Conservation (phyloP, 2,888 invertebrate genomes). For the Drosophila parthenogenetica region DNA sequence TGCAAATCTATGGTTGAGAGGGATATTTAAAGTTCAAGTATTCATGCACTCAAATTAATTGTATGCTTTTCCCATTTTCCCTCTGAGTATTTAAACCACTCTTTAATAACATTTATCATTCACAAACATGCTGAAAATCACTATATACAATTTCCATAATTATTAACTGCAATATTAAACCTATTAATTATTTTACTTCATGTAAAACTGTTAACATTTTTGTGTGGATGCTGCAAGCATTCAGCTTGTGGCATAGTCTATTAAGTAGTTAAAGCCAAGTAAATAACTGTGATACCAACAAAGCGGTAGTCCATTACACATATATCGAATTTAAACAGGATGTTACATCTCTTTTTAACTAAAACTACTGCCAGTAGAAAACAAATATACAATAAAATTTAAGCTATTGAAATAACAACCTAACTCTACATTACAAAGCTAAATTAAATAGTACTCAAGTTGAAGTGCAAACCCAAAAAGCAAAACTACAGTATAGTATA, state of each 20-base stretch:
- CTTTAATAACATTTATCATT: conserved; percentile 11
- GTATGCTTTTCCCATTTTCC: background rate
- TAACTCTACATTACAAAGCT: conserved; percentile 27
- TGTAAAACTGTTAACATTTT: background rate
- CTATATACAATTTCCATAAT: background rate
- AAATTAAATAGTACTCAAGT: conserved; percentile 65
- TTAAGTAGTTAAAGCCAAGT: background rate
- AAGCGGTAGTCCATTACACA: background rate
- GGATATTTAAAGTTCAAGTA: background rate
- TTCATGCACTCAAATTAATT: conserved; percentile 52
- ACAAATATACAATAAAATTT: background rate
- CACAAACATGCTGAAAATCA: background rate
- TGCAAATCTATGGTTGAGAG: background rate
- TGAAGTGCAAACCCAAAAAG: conserved; percentile 46
- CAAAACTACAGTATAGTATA: conserved; percentile 12
- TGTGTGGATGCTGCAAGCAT: background rate
- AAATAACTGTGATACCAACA: background rate
- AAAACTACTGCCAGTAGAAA: background rate
- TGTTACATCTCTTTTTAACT: too few relatives aligned
- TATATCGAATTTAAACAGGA: background rate
- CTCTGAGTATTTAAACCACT: conserved; percentile 7
- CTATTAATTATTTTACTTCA: background rate
- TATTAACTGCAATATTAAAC: conserved; percentile 8
- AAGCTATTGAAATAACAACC: conserved; percentile 13
- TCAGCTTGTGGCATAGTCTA: background rate